phyloP scores from a whole-genome alignment of 2,113 vertebrate species.

The Mesitornis unicolor region DNA sequence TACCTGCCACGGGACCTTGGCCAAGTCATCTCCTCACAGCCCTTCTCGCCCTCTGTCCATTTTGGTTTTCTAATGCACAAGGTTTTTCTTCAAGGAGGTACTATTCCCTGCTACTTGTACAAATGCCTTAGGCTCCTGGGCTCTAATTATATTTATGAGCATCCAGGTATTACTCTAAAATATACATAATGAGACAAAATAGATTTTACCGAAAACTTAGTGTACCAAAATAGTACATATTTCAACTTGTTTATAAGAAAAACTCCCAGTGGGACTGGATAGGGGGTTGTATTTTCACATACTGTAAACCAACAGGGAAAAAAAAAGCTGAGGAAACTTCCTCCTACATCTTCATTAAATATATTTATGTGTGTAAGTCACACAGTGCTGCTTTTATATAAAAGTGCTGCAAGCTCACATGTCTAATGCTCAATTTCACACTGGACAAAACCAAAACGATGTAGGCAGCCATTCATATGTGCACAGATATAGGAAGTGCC shows the following conservation, averaged over 20 bases:
- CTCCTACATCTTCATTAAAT: constrained; percentile 24
- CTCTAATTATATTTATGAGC: not conserved
- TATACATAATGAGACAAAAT: not conserved
- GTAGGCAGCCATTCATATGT: not conserved
- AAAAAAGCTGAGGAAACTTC: not conserved
- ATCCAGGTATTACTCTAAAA: not conserved
- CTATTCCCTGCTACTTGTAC: not conserved
- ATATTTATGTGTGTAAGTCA: not conserved
- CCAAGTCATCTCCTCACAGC: not conserved
- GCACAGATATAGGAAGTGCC: not conserved
- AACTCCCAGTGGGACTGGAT: not conserved
- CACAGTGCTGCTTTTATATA: not conserved
- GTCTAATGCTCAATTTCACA: not conserved
- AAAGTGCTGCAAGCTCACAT: not conserved
- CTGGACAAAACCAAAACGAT: not conserved
- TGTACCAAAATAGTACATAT: not conserved
- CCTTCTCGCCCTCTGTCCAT: not conserved
- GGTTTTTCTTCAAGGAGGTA: not conserved
- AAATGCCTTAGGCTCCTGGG: not conserved
- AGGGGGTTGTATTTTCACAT: not conserved
- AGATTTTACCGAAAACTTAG: not conserved
- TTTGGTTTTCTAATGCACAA: not conserved
- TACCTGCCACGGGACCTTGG: not conserved
- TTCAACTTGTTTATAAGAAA: not conserved
- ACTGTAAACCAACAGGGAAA: not conserved